Conservation (phyloP, 2,797 vertebrate genomes). For the Platalea minor region DNA sequence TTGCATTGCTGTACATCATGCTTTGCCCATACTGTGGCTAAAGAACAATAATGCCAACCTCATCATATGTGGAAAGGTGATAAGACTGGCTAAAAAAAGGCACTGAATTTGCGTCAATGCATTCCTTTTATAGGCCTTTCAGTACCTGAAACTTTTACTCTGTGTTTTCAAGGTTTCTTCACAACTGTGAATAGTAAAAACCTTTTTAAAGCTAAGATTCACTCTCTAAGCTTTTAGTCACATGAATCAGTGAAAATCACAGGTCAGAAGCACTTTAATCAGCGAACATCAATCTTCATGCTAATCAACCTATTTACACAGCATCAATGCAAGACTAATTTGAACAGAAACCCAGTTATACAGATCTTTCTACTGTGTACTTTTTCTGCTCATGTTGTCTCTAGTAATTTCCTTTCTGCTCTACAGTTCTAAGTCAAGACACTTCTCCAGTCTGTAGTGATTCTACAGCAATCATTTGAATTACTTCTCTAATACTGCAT, state of each 20-base stretch:
- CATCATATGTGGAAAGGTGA: background rate
- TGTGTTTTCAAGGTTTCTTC: conserved; percentile 24
- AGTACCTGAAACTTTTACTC: background rate
- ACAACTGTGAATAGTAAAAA: background rate
- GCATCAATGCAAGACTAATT: background rate
- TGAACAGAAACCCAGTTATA: background rate
- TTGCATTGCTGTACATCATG: background rate
- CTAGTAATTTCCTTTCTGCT: background rate
- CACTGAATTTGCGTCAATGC: background rate
- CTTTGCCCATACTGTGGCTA: background rate
- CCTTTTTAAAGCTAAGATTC: background rate
- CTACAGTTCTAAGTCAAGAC: background rate
- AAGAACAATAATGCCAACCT: background rate
- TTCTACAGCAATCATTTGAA: background rate
- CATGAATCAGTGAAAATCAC: background rate
- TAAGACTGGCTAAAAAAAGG: conserved; percentile 31
- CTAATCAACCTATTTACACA: background rate
- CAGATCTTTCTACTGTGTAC: background rate
- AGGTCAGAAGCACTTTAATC: background rate
- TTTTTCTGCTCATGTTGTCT: background rate
- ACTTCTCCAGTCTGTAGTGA: background rate
- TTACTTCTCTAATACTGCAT: background rate
- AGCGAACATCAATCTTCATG: background rate
- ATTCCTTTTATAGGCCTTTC: conserved; percentile 4
- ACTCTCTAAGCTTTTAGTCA: background rate